Conservation (phyloP, 2,797 vertebrate species). For the Dermochelys coriacea region DNA sequence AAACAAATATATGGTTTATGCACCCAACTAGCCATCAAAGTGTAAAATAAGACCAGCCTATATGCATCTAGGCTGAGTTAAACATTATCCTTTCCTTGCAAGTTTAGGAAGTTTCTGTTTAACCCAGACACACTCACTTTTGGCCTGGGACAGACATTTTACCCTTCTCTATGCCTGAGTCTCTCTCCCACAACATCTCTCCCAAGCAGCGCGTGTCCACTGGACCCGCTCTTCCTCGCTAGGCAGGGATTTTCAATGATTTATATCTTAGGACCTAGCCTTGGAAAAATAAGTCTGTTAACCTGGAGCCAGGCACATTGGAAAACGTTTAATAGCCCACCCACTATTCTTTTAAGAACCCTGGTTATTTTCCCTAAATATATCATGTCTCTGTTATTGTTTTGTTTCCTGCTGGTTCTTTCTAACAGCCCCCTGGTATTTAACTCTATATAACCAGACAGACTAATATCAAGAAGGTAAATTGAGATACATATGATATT, state of each 20-base stretch:
- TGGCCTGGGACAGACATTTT: not conserved
- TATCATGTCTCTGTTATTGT: constrained; percentile 25
- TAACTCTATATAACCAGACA: constrained; percentile 31
- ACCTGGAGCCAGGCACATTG: constrained; percentile 31
- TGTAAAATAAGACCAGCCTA: not conserved
- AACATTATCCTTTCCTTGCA: constrained; percentile 1
- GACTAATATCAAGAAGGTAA: constrained; percentile 37
- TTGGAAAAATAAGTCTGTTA: not conserved
- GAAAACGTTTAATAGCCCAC: constrained; percentile 19
- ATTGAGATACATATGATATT: constrained; percentile 13
- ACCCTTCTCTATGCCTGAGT: not conserved
- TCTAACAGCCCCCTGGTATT: constrained; percentile 39
- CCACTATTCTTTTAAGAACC: constrained; percentile 44
- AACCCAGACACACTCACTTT: not conserved
- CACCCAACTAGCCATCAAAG: constrained; percentile 4
- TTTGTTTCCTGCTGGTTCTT: constrained; percentile 43
- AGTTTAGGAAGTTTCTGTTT: not conserved
- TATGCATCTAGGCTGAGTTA: not conserved
- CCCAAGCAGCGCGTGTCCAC: not conserved
- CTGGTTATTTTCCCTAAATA: constrained; percentile 58
- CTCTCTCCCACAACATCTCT: not conserved
- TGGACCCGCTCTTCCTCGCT: not conserved
- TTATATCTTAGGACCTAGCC: not conserved
- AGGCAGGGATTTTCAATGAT: not conserved
- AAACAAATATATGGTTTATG: constrained; percentile 31